phyloP scores from a whole-genome alignment of 2,113 vertebrate genomes.

The Zingel zingel region DNA sequence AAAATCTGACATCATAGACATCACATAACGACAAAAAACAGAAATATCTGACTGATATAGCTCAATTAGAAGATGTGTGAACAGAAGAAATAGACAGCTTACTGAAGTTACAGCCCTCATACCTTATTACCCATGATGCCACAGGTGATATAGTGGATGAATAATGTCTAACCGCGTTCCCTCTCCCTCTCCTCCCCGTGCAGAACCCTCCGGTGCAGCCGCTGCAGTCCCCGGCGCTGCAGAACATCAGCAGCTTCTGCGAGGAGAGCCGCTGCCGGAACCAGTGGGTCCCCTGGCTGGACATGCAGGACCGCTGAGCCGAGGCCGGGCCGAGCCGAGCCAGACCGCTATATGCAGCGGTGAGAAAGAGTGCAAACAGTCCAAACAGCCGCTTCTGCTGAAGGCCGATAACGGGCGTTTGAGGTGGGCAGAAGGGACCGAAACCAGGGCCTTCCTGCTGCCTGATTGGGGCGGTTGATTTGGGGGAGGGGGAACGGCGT shows the following conservation, averaged over 20 bases:
- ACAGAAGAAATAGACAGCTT: too few relatives aligned
- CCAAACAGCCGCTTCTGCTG: constrained; percentile 51
- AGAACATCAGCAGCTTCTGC: constrained; percentile 90
- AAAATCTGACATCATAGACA: too few relatives aligned
- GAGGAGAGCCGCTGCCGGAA: constrained; percentile 90
- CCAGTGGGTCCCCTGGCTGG: constrained; percentile 92
- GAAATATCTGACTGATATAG: too few relatives aligned
- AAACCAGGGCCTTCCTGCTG: neutral
- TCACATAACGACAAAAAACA: too few relatives aligned
- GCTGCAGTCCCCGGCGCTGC: constrained; percentile 87
- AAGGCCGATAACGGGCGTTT: constrained; percentile 45
- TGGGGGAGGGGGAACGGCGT: neutral
- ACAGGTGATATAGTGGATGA: too few relatives aligned
- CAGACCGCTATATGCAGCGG: constrained; percentile 48
- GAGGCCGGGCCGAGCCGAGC: constrained; percentile 54
- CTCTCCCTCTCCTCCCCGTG: too few relatives aligned
- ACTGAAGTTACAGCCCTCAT: too few relatives aligned
- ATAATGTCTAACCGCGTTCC: neutral
- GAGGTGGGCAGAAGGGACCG: constrained; percentile 20
- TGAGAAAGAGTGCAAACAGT: constrained; percentile 53
- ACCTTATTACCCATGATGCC: too few relatives aligned
- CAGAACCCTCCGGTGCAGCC: constrained; percentile 90
- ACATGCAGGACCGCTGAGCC: constrained; percentile 90
- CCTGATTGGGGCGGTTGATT: constrained; percentile 11
- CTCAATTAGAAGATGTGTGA: too few relatives aligned